Evolutionary conservation across 2,113 vertebrate species (phyloP), one percentile per base, ranked within the genome.

Genomic region (Dasypus novemcinctus): DNA sequence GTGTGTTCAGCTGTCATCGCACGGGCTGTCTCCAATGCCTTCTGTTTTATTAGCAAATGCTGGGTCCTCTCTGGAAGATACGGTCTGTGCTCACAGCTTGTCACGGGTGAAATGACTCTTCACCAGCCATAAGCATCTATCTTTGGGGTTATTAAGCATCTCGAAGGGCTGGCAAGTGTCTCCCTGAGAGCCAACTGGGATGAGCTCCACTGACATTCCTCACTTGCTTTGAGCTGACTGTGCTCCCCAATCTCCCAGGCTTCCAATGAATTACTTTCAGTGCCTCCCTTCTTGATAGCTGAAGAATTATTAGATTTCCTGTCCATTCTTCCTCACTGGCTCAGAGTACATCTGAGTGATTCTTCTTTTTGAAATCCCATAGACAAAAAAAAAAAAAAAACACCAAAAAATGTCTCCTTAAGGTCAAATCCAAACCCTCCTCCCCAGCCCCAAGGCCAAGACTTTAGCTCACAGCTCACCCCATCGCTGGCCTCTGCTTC

Each of bases 281-380:
- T 33, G 20, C 61, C 31, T 36, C 72, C 11, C 61, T 87, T 89
- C 57, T 91, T 66, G 54, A 61, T 11, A 43, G 46, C 92, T 78
- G 85, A 90, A 36, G 21, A 93, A 97, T 92, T 59, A 78, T 66
- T 3, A 86, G 59, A 20, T 36, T 4, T 2, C 0, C 10, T 21
- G 83, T 91, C 85, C 81, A 79, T 97, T 95, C 64, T 31, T 59
- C 33, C 10, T 38, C 49, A 13, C 38, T 38, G 27, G 18, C 38
- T 87, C 59, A 69, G 31, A 33, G 25, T 82, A 49, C 38, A 25
- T 27, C 33, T 15, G 59, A 11, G 17, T 25, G 25, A 69, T n/a
- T 41, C 5, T 29, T n/a, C 36, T 64, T 75, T 57, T 78, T 71
- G 25, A 2, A 82, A 75, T 12, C 38, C n/a, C 17, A 21, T 74